Percentiles rank a stretch among this genome's conserved stretches.
Conservation (phyloP, 2,888 invertebrate genomes). For the Cosmia pyralina region DNA sequence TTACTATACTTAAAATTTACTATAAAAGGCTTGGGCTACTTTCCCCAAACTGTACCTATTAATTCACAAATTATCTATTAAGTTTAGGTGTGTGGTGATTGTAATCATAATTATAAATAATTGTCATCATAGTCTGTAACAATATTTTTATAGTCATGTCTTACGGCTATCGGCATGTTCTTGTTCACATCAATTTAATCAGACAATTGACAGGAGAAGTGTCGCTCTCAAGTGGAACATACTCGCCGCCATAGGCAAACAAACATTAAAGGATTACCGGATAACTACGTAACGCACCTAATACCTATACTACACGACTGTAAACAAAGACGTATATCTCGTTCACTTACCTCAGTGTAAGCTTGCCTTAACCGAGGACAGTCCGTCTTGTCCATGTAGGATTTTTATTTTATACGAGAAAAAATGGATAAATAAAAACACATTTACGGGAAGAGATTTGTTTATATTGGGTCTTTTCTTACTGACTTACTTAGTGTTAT, state of each 20-base stretch:
- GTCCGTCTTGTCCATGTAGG: conserved; percentile 59
- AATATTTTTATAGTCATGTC: conserved; percentile 14
- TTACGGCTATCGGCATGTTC: conserved; percentile 17
- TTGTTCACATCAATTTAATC: conserved; percentile 66
- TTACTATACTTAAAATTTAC: not conserved
- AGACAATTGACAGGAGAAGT: conserved; percentile 71
- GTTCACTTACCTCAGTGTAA: conserved; percentile 65
- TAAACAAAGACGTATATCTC: conserved; percentile 72
- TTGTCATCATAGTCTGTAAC: not conserved
- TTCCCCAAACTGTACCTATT: not conserved
- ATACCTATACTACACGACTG: conserved; percentile 46
- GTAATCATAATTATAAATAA: not conserved
- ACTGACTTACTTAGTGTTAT: conserved; percentile 70
- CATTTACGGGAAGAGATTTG: conserved; percentile 70
- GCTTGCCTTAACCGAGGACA: conserved; percentile 59
- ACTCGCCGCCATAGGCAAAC: conserved; percentile 66
- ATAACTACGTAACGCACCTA: conserved; percentile 64
- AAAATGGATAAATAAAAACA: conserved; percentile 53
- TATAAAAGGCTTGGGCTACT: not conserved
- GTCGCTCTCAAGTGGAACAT: conserved; percentile 68
- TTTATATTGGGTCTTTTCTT: conserved; percentile 22
- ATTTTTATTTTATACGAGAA: conserved; percentile 43
- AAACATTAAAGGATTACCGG: conserved; percentile 78
- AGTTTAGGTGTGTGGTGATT: not conserved
- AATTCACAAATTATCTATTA: not conserved